Conservation (phyloP, 2,888 invertebrate species). For the Tinea pellionella region DNA sequence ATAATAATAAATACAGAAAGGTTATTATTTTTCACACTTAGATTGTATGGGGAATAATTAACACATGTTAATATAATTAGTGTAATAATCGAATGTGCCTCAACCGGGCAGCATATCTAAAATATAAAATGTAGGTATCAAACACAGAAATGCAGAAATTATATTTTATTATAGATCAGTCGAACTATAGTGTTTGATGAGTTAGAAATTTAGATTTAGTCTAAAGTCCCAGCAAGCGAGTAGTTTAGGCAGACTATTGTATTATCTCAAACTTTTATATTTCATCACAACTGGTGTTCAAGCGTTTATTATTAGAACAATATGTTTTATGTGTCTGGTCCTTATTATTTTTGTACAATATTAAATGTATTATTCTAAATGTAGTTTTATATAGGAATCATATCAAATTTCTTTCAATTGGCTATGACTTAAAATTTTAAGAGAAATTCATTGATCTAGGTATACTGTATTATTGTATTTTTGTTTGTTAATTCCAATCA, state of each 20-base stretch:
- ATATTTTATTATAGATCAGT: background rate
- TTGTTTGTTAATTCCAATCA: background rate
- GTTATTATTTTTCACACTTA: no score
- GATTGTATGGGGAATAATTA: background rate
- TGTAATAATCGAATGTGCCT: background rate
- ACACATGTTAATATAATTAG: background rate
- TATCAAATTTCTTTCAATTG: conserved; percentile 11
- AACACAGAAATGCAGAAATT: no score
- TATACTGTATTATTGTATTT: background rate
- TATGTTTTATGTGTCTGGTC: background rate
- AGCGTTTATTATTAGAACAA: background rate
- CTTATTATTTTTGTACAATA: background rate
- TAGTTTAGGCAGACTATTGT: background rate
- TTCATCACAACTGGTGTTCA: conserved; percentile 6
- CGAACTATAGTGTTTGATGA: background rate
- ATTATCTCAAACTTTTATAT: background rate
- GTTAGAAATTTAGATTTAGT: background rate
- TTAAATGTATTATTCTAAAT: conserved; percentile 6
- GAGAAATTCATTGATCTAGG: background rate
- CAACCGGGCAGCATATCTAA: background rate
- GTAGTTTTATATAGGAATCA: conserved; percentile 10
- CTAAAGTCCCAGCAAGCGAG: background rate
- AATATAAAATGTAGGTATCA: background rate
- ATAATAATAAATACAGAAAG: no score
- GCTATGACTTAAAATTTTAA: background rate